Evolutionary conservation across 2,113 vertebrate genomes (phyloP).

Genomic region (Triplophysa dalaica): DNA sequence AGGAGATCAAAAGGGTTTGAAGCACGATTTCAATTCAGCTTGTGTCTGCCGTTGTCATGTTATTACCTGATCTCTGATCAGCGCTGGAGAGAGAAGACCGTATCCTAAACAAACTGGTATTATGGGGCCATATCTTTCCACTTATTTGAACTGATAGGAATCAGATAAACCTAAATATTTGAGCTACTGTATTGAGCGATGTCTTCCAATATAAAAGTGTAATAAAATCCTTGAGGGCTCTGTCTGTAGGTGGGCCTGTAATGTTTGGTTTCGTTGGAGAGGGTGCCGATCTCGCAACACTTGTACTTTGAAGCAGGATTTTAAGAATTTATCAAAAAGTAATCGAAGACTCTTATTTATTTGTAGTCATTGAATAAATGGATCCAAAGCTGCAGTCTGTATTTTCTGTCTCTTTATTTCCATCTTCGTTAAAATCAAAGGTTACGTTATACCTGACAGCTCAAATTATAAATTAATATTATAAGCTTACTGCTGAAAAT

Average conservation of each 20-base stretch:
- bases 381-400: too few relatives aligned
- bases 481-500: too few relatives aligned
- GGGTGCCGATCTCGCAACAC: not conserved
- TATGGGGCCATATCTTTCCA: slow-evolving; percentile 9
- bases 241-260: not conserved
- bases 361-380: not conserved
- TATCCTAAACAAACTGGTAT: slow-evolving; percentile 29
- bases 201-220: not conserved
- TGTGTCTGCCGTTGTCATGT: slow-evolving; percentile 17
- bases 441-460: too few relatives aligned
- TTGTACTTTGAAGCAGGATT: too few relatives aligned
- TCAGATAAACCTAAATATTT: slow-evolving; percentile 35
- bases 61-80: slow-evolving; percentile 24
- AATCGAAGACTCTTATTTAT: not conserved
- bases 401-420: too few relatives aligned
- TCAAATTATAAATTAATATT: too few relatives aligned
- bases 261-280: not conserved
- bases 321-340: not conserved
- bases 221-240: not conserved
- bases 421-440: too few relatives aligned
- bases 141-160: slow-evolving; percentile 31
- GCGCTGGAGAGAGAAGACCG: not conserved
- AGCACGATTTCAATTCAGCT: slow-evolving; percentile 48
- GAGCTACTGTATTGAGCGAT: slow-evolving; percentile 16
- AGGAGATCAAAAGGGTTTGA: slow-evolving; percentile 48